These are phyloP conservation scores for Temnothorax unifasciatus DNA, from an alignment of 2,888 invertebrate species.

Conservation along the genomic window DNA sequence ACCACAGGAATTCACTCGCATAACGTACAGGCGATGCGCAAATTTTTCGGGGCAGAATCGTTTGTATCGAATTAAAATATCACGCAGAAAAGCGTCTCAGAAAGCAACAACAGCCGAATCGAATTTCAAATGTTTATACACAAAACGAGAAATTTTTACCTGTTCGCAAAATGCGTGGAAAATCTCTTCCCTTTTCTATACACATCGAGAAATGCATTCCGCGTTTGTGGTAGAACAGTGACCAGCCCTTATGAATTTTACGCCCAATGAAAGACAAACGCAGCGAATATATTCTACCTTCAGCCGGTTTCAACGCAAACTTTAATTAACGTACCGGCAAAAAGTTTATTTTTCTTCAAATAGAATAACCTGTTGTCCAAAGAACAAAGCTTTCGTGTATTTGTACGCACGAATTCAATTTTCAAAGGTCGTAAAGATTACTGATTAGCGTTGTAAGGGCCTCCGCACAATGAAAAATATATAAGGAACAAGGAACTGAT, in stretches of 20 bases:
- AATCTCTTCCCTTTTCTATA: background rate
- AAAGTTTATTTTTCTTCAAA: background rate
- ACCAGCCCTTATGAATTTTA: background rate
- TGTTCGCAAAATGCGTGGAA: background rate
- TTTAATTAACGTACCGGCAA: slow-evolving; percentile 30
- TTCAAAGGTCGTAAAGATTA: background rate
- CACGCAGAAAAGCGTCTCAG: slow-evolving; percentile 23
- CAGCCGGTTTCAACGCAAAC: slow-evolving; percentile 1
- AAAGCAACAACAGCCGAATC: slow-evolving; percentile 33
- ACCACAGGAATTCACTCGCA: background rate
- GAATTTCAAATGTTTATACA: slow-evolving; percentile 12
- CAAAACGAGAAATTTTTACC: slow-evolving; percentile 11
- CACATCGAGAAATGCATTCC: slow-evolving; percentile 1
- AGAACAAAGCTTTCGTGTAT: background rate
- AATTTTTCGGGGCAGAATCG: slow-evolving; percentile 46
- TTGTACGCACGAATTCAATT: background rate
- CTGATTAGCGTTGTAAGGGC: background rate
- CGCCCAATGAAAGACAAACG: background rate
- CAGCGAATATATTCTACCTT: slow-evolving; percentile 5
- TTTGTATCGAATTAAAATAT: background rate
- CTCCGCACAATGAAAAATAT: too few relatives aligned
- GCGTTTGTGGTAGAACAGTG: background rate
- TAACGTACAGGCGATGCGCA: slow-evolving; percentile 39
- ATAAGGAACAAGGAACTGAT: too few relatives aligned
- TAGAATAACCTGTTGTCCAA: background rate